phyloP scores from a whole-genome alignment of 2,113 vertebrate genomes.

The Sminthopsis crassicaudata region DNA sequence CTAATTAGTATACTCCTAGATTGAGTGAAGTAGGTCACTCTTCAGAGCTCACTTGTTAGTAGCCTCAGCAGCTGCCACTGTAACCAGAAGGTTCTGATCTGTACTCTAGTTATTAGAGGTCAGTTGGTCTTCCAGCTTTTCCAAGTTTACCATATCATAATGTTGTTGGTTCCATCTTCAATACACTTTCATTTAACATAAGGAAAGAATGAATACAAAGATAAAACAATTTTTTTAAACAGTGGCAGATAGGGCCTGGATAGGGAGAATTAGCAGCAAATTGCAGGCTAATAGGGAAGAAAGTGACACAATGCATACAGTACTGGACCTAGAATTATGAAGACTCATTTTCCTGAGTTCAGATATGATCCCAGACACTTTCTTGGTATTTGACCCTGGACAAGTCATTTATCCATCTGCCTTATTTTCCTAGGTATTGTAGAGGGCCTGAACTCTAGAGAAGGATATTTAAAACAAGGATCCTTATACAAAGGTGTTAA shows the following conservation, averaged over 20 bases:
- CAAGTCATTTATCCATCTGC: neutral
- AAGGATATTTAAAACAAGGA: too few relatives aligned
- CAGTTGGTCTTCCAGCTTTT: neutral
- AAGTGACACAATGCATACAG: neutral
- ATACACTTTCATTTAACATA: neutral
- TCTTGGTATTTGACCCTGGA: neutral
- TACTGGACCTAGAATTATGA: neutral
- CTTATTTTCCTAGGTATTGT: neutral
- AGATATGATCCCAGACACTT: neutral
- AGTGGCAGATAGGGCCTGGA: neutral
- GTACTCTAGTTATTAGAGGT: neutral
- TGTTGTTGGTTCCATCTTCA: neutral
- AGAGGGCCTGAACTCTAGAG: too few relatives aligned
- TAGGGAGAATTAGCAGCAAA: neutral
- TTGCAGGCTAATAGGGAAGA: neutral
- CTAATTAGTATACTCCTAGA: neutral
- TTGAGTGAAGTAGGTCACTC: neutral
- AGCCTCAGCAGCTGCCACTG: neutral
- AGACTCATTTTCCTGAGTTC: neutral
- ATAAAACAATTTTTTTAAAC: neutral
- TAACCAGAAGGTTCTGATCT: neutral
- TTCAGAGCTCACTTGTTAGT: neutral
- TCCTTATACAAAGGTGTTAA: too few relatives aligned
- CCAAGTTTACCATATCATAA: neutral
- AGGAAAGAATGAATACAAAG: neutral